phyloP scores from a whole-genome alignment of 2,113 vertebrate species.

The Petromus typicus region DNA sequence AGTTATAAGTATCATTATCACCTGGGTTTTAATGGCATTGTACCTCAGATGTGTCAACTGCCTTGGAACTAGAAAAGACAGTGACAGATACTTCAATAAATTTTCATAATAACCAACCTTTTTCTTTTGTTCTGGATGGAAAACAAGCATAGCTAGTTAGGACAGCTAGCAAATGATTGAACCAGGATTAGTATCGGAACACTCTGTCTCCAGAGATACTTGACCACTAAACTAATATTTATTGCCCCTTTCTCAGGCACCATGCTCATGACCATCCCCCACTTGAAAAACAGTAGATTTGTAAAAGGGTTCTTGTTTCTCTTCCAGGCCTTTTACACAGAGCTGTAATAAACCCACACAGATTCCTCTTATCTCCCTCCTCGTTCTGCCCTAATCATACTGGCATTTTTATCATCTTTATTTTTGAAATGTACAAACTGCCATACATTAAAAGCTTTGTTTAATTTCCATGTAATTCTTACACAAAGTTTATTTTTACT shows the following conservation, averaged over 20 bases:
- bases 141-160: neutral
- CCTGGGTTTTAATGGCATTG: neutral
- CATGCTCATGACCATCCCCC: slow-evolving; percentile 6
- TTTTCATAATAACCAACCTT: neutral
- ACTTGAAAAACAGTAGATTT: slow-evolving; percentile 36
- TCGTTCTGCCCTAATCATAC: neutral
- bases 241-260: slow-evolving; percentile 60
- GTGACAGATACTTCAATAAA: slow-evolving; percentile 23
- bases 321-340: slow-evolving; percentile 33
- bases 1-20: slow-evolving; percentile 1
- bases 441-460: slow-evolving; percentile 5
- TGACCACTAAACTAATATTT: slow-evolving; percentile 63
- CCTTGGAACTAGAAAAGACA: slow-evolving; percentile 41
- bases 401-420: slow-evolving; percentile 28
- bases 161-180: slow-evolving; percentile 23
- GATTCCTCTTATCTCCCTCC: slow-evolving; percentile 18
- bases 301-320: slow-evolving; percentile 15
- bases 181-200: slow-evolving; percentile 52
- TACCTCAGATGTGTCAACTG: slow-evolving; percentile 8
- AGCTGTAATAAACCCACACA: slow-evolving; percentile 52
- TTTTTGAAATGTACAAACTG: slow-evolving; percentile 49
- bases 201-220: slow-evolving; percentile 44
- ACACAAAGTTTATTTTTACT: slow-evolving; percentile 26
- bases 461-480: slow-evolving; percentile 41
- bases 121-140: neutral